Conservation (phyloP, 2,888 invertebrate species). For the Sinodicranocentrus sp. region DNA sequence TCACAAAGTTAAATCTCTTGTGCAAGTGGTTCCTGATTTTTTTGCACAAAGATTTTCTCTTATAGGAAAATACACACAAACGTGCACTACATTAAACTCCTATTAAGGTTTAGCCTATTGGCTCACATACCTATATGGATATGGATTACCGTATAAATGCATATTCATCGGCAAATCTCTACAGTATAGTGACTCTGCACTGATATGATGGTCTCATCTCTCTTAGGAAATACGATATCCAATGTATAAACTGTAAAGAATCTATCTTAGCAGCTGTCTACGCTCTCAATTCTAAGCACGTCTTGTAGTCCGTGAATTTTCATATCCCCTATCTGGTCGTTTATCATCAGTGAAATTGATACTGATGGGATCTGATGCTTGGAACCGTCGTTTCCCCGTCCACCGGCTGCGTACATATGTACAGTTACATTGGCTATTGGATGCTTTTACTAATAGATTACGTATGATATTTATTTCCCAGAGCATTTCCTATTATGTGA, state of each 20-base stretch:
- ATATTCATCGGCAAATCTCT: too few species aligned
- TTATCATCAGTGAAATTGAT: constrained; percentile 17
- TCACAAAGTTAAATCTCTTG: background rate
- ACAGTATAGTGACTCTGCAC: background rate
- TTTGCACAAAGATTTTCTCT: background rate
- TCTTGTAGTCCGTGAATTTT: background rate
- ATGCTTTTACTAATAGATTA: background rate
- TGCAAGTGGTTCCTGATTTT: background rate
- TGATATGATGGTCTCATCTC: constrained; percentile 4
- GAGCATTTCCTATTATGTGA: background rate
- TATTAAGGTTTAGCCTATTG: background rate
- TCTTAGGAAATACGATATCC: background rate
- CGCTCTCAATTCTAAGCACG: background rate
- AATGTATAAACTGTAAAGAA: background rate
- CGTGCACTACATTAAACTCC: too few species aligned
- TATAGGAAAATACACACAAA: too few species aligned
- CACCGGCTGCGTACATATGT: background rate
- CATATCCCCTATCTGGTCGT: background rate
- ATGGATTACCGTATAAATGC: background rate
- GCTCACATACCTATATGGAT: background rate
- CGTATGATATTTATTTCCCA: background rate
- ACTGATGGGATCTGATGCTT: background rate
- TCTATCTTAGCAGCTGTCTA: background rate
- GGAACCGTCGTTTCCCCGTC: background rate
- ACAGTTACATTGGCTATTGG: background rate